Evolutionary conservation across 2,797 vertebrate genomes (phyloP).

Genomic region (Arctocebus calabarensis): DNA sequence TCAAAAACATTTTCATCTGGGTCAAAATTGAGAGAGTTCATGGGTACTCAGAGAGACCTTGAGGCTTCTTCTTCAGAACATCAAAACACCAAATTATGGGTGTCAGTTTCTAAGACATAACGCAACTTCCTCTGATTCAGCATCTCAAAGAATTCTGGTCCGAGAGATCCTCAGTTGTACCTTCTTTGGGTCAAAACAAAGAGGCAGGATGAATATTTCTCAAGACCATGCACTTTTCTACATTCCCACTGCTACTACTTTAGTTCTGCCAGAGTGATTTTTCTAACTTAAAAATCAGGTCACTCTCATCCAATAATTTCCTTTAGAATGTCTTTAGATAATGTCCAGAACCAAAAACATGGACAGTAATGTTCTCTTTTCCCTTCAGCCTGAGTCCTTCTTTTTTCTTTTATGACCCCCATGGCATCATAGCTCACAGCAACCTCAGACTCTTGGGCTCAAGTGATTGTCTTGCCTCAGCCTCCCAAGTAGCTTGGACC

Average conservation of each 20-base stretch:
- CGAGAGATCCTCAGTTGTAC: background rate
- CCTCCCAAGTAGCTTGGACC: too few relatives aligned
- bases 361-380: background rate
- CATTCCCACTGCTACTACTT: background rate
- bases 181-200: conserved; percentile 6
- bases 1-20: too few relatives aligned
- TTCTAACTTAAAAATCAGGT: conserved; percentile 26
- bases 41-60: too few relatives aligned
- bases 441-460: too few relatives aligned
- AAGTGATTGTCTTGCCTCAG: too few relatives aligned
- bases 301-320: conserved; percentile 13
- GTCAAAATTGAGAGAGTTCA: too few relatives aligned
- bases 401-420: too few relatives aligned
- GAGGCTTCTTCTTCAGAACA: too few relatives aligned
- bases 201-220: conserved; percentile 19
- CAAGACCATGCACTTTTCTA: background rate
- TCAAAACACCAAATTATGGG: too few relatives aligned
- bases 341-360: background rate
- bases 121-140: background rate
- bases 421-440: too few relatives aligned
- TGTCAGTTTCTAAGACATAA: too few relatives aligned
- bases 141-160: background rate
- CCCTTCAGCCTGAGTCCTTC: background rate
- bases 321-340: conserved; percentile 7
- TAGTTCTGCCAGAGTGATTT: conserved; percentile 19